Base-by-base conservation (phyloP, 1,140 invertebrate genomes). In the Prorops nasuta region DNA sequence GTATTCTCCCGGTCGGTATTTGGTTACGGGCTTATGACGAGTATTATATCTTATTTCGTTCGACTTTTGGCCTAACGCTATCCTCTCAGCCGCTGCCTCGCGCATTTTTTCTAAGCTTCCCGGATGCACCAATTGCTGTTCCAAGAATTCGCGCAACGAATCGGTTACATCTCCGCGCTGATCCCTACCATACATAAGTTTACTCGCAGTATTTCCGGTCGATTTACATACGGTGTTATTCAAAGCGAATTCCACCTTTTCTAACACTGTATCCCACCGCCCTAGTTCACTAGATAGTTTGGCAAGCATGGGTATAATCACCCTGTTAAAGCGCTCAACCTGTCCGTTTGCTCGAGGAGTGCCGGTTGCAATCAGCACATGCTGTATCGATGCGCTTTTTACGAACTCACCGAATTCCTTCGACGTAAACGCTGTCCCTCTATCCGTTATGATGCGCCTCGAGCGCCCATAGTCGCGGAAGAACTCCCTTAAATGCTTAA, bases 221-320 rank as follows among this genome's bases (percentile, higher is more conserved):
- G 51, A 21, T 16, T 39, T 10, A 16, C 10, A 34, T 15, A 44
- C 2, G 0, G n/a, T 39, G 15, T 53, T 48, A 17, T 53, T 53
- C 1, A 47, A 21, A 1, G 51, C 18, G 3, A 3, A 53, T 19
- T 53, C 39, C 0, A 10, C 22, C 0, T 9, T 3, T 0, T 1
- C 0, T 2, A 48, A 1, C 4, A 24, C 10, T 3, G 9, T 3
- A 9, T 53, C 2, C 45, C 24, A 48, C 4, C 6, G 12, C 18
- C 15, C 42, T 1, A 15, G 3, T 9, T 12, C 24, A 12, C 12
- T 12, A 28, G 6, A 7, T 28, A 28, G 6, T 28, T 28, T 28
- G 6, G 24, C 24, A 12, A 28, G 24, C 24, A 28, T 28, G 6
- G 24, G 24, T 28, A 12, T 28, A 6, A 28, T 12, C 6, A 12